Evolutionary conservation across 2,797 vertebrate species (phyloP).

Genomic region (Tragelaphus eurycerus): DNA sequence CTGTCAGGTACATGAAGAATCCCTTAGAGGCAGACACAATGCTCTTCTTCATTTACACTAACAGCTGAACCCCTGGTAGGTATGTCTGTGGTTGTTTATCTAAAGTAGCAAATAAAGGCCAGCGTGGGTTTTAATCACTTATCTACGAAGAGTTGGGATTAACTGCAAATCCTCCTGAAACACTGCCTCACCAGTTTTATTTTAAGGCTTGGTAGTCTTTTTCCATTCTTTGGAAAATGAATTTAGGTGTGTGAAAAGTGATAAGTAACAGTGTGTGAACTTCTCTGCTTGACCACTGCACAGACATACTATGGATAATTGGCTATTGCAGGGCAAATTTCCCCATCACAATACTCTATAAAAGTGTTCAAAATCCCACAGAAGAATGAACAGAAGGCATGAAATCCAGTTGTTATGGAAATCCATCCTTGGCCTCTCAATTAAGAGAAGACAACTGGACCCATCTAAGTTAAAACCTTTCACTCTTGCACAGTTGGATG

Average conservation of each 20-base stretch:
- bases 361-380: neutral
- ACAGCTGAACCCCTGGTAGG: neutral
- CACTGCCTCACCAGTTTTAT: neutral
- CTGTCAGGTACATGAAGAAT: neutral
- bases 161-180: slow-evolving; percentile 56
- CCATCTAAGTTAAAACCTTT: neutral
- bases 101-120: neutral
- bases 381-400: neutral
- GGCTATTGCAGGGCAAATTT: neutral
- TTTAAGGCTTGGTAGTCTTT: neutral
- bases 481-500: neutral
- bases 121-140: slow-evolving; percentile 13
- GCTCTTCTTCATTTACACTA: neutral
- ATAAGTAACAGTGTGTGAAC: slow-evolving; percentile 28
- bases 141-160: slow-evolving; percentile 28
- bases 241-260: slow-evolving; percentile 48
- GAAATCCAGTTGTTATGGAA: neutral
- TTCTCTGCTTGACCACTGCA: neutral
- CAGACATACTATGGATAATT: neutral
- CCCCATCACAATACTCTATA: neutral
- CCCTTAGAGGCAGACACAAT: neutral
- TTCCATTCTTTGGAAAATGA: neutral
- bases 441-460: neutral
- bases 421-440: neutral
- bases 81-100: neutral